Conservation (phyloP, 2,113 vertebrate genomes). For the Eclectus roratus region DNA sequence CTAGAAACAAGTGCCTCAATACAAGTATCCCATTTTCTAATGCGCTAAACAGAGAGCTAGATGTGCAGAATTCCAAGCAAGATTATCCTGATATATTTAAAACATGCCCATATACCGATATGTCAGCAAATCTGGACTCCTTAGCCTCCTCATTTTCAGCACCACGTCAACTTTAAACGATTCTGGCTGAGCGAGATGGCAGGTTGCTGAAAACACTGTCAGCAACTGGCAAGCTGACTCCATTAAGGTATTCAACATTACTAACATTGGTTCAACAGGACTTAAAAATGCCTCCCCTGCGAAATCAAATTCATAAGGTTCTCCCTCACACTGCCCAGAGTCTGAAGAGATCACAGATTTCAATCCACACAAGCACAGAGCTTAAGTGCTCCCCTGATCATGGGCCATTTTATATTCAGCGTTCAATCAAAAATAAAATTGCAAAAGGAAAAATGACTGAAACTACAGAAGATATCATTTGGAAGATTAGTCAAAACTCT, state of each 20-base stretch:
- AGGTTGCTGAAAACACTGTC: conserved; percentile 48
- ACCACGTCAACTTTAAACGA: conserved; percentile 27
- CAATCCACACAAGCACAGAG: neutral
- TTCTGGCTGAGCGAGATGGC: conserved; percentile 36
- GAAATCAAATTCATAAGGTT: neutral
- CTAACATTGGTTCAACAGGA: neutral
- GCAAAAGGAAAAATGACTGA: neutral
- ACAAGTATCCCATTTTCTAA: neutral
- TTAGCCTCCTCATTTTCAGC: conserved; percentile 59
- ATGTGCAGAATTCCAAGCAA: neutral
- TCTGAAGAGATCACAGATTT: neutral
- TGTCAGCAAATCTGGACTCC: conserved; percentile 2
- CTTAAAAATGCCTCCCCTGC: neutral
- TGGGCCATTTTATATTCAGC: neutral
- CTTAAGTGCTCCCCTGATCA: neutral
- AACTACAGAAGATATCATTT: neutral
- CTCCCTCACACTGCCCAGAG: neutral
- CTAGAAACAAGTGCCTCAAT: neutral
- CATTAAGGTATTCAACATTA: conserved; percentile 13
- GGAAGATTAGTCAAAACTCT: neutral
- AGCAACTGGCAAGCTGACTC: conserved; percentile 34
- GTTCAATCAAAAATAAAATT: conserved; percentile 5
- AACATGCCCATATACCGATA: neutral
- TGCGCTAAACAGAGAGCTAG: neutral
- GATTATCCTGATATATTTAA: conserved; percentile 6